phyloP scores from a whole-genome alignment of 1,140 invertebrate genomes.

The Drosophila nebulosa region DNA sequence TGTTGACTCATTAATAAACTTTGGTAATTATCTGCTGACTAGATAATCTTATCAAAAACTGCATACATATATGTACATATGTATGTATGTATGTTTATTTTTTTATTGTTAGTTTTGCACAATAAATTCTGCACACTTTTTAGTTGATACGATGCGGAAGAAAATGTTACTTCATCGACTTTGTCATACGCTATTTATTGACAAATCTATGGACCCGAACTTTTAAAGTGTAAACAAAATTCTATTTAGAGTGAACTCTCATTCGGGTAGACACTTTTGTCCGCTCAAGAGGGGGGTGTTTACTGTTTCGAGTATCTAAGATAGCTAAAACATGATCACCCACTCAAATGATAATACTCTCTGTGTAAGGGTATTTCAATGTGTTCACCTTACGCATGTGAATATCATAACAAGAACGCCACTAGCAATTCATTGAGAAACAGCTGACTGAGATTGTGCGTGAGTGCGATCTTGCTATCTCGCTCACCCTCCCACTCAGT shows the following conservation, averaged over 20 bases:
- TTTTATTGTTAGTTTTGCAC: not conserved
- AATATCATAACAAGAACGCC: not conserved
- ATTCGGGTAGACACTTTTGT: no score
- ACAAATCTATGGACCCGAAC: no score
- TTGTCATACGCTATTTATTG: no score
- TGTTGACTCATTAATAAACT: not conserved
- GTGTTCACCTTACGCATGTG: not conserved
- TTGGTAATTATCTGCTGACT: not conserved
- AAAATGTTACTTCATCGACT: no score
- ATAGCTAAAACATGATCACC: not conserved
- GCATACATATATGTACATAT: not conserved
- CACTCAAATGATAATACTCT: not conserved
- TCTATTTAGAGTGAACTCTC: no score
- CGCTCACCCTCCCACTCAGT: not conserved
- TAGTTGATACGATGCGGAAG: no score
- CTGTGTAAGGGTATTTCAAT: not conserved
- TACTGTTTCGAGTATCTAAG: no score
- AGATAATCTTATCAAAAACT: not conserved
- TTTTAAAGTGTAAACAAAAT: no score
- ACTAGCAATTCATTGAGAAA: constrained; percentile 16
- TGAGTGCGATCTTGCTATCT: constrained; percentile 9
- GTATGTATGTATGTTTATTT: not conserved
- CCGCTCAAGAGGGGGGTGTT: no score
- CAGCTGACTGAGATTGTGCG: constrained; percentile 46
- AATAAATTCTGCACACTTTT: not conserved